Base-by-base conservation (phyloP, 2,797 vertebrate species). In the Onychomys arenicola region DNA sequence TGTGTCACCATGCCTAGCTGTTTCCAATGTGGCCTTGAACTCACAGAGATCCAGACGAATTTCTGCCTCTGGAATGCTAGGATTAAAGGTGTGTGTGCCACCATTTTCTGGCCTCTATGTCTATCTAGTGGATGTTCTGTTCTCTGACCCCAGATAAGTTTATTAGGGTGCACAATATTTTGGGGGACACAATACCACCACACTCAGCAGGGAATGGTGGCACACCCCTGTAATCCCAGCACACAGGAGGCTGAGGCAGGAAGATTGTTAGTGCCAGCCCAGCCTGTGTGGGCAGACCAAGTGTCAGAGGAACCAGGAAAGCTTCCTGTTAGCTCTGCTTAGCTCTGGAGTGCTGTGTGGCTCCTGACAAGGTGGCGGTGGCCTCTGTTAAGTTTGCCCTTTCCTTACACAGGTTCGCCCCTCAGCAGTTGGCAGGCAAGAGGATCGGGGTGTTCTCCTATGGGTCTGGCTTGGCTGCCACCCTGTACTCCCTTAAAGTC, bases 391-490 rank as follows among this genome's bases (percentile, higher is more conserved):
- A 40, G 21, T 57, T 76, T 63, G 43, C 52, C 40, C 3, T 49
- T 59, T 71, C 96, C 19, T 8, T 97, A 82, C 97, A 2, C 97
- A 99, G 99, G 98, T 98, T 98, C 93, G 98, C 99, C 0, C 97
- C 99, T 0, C 99, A 99, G 96, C 99, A 99, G 97, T 91, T 99
- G 0, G 99, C 99, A 0, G 99, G 99, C 52, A 99, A 99, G 98
- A 99, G 99, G 95, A 98, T 99, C 6, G 99, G 99, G 0, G 97
- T 99, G 52, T 99, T 99, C 98, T 99, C 99, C 0, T 99, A 99
- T 0, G 99, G 99, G 23, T 99, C 99, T 67, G 99, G 99, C 43
- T 99, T 99, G 96, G 99, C 99, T 97, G 99, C 99, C 16, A 99
- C 99, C 0, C 98, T 99, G 34, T 99, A 99, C 93, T 99, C 99